A percentile compares a stretch with the other conserved stretches of the same genome.
Conservation (phyloP, 1,140 invertebrate species). For the Papilio xuthus region DNA sequence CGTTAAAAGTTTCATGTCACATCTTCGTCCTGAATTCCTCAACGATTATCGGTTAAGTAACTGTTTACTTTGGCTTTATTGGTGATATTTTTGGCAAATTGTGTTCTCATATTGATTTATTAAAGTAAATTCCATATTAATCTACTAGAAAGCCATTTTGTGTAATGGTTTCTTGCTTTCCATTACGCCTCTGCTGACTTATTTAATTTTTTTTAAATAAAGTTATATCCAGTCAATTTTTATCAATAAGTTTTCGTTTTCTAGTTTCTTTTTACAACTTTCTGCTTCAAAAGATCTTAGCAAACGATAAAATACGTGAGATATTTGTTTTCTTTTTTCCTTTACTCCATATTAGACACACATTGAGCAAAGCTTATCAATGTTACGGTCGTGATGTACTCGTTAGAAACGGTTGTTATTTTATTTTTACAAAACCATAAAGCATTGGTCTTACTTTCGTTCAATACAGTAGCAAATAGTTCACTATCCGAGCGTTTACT, state of each 20-base stretch:
- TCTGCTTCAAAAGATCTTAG: not conserved
- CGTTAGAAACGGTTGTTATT: not conserved
- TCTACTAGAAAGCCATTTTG: no score
- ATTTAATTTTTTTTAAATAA: no score
- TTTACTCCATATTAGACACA: not conserved
- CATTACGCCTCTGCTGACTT: no score
- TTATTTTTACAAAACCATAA: not conserved
- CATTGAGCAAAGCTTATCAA: conserved; percentile 1
- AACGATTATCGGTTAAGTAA: conserved; percentile 20
- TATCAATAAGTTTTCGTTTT: not conserved
- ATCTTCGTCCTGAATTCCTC: conserved; percentile 19
- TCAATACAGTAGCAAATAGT: not conserved
- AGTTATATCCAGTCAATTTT: not conserved
- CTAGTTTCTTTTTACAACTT: not conserved
- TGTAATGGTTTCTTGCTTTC: no score
- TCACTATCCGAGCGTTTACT: not conserved
- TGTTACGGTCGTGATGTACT: conserved; percentile 10
- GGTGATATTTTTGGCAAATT: no score
- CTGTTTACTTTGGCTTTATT: not conserved
- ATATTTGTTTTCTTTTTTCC: not conserved
- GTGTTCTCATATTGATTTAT: no score
- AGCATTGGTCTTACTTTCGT: conserved; percentile 14
- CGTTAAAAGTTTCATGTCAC: conserved; percentile 19
- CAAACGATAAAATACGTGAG: not conserved
- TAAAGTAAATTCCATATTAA: no score